Evolutionary conservation across 2,113 vertebrate species (phyloP).

Genomic region (Chamaea fasciata): DNA sequence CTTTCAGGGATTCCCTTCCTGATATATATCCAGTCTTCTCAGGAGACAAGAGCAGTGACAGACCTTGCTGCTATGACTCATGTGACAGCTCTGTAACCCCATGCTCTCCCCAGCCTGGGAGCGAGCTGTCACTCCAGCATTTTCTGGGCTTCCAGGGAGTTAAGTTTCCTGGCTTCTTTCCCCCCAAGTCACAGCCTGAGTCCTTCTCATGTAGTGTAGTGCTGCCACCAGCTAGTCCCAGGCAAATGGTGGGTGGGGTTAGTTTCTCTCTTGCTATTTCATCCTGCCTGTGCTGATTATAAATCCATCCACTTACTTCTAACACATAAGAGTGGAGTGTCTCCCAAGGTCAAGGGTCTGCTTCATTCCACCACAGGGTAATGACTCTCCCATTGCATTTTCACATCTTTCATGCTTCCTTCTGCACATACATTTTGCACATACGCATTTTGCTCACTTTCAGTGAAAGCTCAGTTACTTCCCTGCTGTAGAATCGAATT

Average conservation of each 20-base stretch:
- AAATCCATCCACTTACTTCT: background rate
- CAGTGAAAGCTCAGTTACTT: background rate
- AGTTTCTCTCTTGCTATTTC: background rate
- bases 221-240: background rate
- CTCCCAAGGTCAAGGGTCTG: background rate
- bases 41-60: background rate
- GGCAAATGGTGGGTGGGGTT: background rate
- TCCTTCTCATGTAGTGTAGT: background rate
- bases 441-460: background rate
- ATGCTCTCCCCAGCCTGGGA: background rate
- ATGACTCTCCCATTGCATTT: background rate
- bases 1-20: background rate
- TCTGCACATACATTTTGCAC: background rate
- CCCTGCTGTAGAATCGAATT: background rate
- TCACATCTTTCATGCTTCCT: background rate
- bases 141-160: background rate
- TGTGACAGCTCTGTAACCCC: background rate
- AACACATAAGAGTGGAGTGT: rapidly evolving
- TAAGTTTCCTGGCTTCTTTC: background rate
- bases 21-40: background rate
- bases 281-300: background rate
- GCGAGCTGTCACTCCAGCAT: background rate
- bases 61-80: background rate
- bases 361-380: background rate
- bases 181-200: background rate